Percentiles rank a stretch among this genome's conserved stretches.
These are phyloP conservation scores for Euleptes europaea DNA, from an alignment of 2,113 vertebrate genomes.

Conservation along the genomic window DNA sequence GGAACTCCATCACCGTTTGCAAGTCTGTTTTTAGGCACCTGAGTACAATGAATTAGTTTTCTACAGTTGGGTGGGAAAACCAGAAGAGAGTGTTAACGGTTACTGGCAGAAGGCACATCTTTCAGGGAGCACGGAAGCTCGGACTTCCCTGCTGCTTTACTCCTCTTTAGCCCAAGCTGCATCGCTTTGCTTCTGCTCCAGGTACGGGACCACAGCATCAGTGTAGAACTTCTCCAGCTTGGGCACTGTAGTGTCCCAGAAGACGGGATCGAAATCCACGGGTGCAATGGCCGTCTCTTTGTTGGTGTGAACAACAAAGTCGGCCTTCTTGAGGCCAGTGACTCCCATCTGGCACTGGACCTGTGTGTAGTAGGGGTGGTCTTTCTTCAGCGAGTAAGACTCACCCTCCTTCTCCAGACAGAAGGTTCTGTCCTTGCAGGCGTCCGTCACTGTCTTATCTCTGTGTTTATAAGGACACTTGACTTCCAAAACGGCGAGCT, in stretches of 20 bases:
- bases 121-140: too few relatives aligned
- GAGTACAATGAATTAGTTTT: neutral
- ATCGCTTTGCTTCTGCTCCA: slow-evolving; percentile 36
- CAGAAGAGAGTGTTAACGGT: rapidly evolving
- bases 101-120: neutral
- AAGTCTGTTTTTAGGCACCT: neutral
- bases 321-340: slow-evolving; percentile 61
- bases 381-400: slow-evolving; percentile 72
- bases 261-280: slow-evolving; percentile 68
- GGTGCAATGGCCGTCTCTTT: slow-evolving; percentile 74
- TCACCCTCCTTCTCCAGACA: slow-evolving; percentile 72
- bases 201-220: slow-evolving; percentile 70
- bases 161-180: slow-evolving; percentile 58
- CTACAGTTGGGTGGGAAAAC: neutral
- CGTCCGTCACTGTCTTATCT: slow-evolving; percentile 67
- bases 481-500: slow-evolving; percentile 79
- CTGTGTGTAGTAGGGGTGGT: slow-evolving; percentile 82
- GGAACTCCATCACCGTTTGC: neutral
- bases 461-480: slow-evolving; percentile 87
- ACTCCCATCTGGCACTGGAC: slow-evolving; percentile 83
- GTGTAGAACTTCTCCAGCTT: slow-evolving; percentile 81
- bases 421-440: slow-evolving; percentile 79
- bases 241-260: slow-evolving; percentile 73
- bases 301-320: slow-evolving; percentile 79
- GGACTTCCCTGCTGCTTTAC: slow-evolving; percentile 18